phyloP scores from a whole-genome alignment of 2,888 invertebrate species.

The Altica lythri region DNA sequence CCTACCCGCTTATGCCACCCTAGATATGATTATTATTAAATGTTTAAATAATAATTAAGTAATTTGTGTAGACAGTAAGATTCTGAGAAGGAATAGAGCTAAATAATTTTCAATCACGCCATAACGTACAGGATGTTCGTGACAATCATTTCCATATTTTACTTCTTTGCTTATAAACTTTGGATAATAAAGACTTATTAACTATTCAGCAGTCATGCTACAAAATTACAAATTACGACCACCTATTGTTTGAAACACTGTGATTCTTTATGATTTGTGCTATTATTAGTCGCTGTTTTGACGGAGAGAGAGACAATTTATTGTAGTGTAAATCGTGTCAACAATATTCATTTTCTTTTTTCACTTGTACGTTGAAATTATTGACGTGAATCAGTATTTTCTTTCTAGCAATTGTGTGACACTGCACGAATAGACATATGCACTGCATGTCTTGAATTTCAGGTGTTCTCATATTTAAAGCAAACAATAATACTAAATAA shows the following conservation, averaged over 20 bases:
- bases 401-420: background rate
- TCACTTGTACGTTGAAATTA: slow-evolving; percentile 6
- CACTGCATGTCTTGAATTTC: background rate
- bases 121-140: slow-evolving; percentile 32
- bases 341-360: slow-evolving; percentile 11
- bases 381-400: background rate
- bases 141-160: slow-evolving; percentile 33
- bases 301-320: slow-evolving; percentile 12
- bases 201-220: slow-evolving; percentile 26
- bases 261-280: slow-evolving; percentile 22
- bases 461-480: no score
- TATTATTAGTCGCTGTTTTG: slow-evolving; percentile 18
- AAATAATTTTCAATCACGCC: slow-evolving; percentile 10
- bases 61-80: no score
- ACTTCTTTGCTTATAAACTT: slow-evolving; percentile 22
- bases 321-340: slow-evolving; percentile 11
- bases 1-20: no score
- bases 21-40: no score
- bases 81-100: no score
- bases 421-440: background rate
- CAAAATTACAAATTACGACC: slow-evolving; percentile 28
- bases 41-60: no score
- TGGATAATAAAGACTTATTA: slow-evolving; percentile 25
- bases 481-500: no score
- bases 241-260: slow-evolving; percentile 26